Evolutionary conservation across 2,888 invertebrate genomes (phyloP).

Genomic region (Parnassius mnemosyne): DNA sequence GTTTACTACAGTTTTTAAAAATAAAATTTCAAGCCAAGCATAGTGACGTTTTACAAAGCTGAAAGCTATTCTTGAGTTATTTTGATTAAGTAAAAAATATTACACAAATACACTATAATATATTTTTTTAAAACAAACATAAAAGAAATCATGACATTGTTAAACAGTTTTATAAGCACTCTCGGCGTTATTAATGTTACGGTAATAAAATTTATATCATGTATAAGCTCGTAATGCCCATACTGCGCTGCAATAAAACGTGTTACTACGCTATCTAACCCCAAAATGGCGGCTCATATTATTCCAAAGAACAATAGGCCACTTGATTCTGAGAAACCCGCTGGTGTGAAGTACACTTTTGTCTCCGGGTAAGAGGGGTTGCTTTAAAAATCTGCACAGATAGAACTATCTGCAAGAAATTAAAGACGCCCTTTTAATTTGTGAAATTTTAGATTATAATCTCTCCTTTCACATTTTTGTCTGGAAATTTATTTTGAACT

Average conservation of each 20-base stretch:
- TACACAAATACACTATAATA: too few relatives aligned
- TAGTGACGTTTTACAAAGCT: too few relatives aligned
- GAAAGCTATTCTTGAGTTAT: too few relatives aligned
- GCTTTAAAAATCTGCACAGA: slow-evolving; percentile 15
- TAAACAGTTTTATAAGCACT: neutral
- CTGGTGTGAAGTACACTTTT: slow-evolving; percentile 21
- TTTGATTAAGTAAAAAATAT: too few relatives aligned
- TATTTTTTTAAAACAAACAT: too few relatives aligned
- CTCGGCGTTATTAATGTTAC: slow-evolving; percentile 10
- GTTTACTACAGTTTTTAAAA: too few relatives aligned
- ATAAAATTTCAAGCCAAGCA: too few relatives aligned
- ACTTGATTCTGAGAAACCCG: slow-evolving; percentile 30
- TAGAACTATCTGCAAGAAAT: slow-evolving; percentile 11
- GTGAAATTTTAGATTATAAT: neutral
- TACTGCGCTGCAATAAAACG: slow-evolving; percentile 19
- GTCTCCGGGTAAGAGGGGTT: slow-evolving; percentile 11
- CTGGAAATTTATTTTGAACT: too few relatives aligned
- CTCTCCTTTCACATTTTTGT: too few relatives aligned
- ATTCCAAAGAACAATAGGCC: slow-evolving; percentile 40
- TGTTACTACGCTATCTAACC: slow-evolving; percentile 20
- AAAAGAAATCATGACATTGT: too few relatives aligned
- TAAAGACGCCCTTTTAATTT: slow-evolving; percentile 4
- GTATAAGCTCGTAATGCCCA: too few relatives aligned
- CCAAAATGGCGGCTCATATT: slow-evolving; percentile 40
- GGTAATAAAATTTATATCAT: slow-evolving; percentile 11